Conservation (phyloP, 2,113 vertebrate species). For the Zosterops lateralis region DNA sequence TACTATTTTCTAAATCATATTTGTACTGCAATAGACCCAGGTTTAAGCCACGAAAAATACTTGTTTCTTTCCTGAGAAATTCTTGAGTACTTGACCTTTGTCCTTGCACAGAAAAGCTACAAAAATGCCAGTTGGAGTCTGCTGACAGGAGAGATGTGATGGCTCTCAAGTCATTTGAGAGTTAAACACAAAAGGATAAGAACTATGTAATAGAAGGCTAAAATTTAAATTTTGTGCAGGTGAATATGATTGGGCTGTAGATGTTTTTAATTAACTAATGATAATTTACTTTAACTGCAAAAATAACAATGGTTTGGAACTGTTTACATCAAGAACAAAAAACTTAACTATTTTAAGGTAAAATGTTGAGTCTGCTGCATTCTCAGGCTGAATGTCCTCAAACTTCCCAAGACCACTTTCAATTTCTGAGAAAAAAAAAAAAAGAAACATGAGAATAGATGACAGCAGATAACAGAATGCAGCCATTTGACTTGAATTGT, state of each 20-base stretch:
- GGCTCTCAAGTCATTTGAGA: background rate
- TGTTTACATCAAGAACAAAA: background rate
- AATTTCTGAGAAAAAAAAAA: too few relatives aligned
- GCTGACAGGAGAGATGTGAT: background rate
- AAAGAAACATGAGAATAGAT: background rate
- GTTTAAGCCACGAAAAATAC: background rate
- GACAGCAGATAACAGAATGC: background rate
- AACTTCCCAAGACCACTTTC: background rate
- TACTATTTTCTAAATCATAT: background rate
- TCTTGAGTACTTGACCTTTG: background rate
- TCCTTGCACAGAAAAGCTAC: background rate
- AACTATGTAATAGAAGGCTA: background rate
- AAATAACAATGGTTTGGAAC: background rate
- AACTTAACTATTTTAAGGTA: background rate
- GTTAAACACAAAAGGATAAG: background rate
- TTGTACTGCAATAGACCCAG: background rate
- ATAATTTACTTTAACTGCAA: background rate
- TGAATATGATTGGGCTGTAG: background rate
- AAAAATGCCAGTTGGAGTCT: background rate
- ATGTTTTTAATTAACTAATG: background rate
- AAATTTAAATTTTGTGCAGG: background rate
- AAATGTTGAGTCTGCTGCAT: background rate
- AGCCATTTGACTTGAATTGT: background rate
- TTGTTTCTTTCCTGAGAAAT: background rate
- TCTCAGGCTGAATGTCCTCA: background rate